These are phyloP conservation scores for Lethenteron camtschaticum DNA, from an alignment of 2,113 vertebrate genomes.

Conservation along the genomic window DNA sequence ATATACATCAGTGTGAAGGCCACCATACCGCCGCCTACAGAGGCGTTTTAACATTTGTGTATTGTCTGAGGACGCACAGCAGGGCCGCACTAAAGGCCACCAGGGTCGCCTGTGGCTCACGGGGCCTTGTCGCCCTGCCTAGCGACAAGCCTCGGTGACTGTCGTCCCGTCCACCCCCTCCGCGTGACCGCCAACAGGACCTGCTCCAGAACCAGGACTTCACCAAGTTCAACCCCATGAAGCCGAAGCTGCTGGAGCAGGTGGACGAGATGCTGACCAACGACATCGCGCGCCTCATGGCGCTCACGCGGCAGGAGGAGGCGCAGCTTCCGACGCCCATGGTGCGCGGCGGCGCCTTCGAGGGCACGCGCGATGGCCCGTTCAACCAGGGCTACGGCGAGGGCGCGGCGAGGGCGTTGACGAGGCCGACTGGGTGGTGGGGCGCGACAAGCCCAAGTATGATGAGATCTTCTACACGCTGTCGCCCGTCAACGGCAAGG, in stretches of 20 bases:
- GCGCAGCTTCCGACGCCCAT: constrained; percentile 33
- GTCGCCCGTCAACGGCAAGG: constrained; percentile 52
- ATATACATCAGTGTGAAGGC: no score
- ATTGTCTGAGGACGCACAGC: no score
- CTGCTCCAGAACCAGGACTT: constrained; percentile 57
- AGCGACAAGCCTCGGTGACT: no score
- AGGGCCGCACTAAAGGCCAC: no score
- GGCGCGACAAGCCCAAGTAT: constrained; percentile 73
- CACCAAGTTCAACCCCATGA: constrained; percentile 53
- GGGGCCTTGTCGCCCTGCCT: no score
- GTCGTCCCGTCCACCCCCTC: no score
- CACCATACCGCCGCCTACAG: no score
- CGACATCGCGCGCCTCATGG: constrained; percentile 64
- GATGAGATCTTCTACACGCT: constrained; percentile 84
- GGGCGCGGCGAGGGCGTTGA: constrained; percentile 22
- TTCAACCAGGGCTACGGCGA: constrained; percentile 40
- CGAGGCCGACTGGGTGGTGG: constrained; percentile 57
- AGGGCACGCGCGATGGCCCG: constrained; percentile 45
- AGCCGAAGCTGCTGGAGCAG: constrained; percentile 42
- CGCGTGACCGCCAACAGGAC: constrained; percentile 24
- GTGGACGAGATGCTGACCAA: constrained; percentile 45
- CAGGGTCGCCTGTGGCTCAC: no score
- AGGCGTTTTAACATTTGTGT: no score
- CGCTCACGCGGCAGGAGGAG: constrained; percentile 60
- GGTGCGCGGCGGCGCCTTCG: constrained; percentile 57